A percentile compares a stretch with the other conserved stretches of the same genome.
Evolutionary conservation across 92 coral and sea anemone genomes (phyloP).

Genomic region (Palythoa grandis): DNA sequence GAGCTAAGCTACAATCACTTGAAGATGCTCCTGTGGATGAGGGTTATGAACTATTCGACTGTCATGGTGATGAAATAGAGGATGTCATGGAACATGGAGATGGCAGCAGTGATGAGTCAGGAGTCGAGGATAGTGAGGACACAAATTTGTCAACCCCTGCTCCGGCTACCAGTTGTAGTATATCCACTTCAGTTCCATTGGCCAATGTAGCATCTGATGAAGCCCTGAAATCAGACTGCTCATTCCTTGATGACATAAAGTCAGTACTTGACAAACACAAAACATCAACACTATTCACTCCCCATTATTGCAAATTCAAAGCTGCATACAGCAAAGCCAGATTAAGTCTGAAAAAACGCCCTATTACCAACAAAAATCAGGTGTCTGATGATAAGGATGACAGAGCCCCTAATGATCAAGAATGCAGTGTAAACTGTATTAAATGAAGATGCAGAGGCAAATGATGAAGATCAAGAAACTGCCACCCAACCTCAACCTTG

Average conservation of each 20-base stretch:
- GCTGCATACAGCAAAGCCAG: slow-evolving; percentile 6
- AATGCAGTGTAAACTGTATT: not conserved
- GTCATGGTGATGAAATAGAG: not conserved
- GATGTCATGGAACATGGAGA: not conserved
- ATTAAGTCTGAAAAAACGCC: not conserved
- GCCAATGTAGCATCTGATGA: slow-evolving; percentile 5
- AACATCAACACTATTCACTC: slow-evolving; percentile 9
- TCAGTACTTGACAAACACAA: slow-evolving; percentile 3
- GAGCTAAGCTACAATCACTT: too few relatives aligned
- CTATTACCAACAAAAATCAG: slow-evolving; percentile 2
- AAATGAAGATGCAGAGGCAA: slow-evolving; percentile 4
- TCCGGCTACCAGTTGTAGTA: not conserved
- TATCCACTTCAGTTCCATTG: slow-evolving; percentile 4
- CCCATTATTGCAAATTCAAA: slow-evolving; percentile 6
- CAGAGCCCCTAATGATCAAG: not conserved
- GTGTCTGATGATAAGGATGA: slow-evolving; percentile 5
- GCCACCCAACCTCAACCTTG: not conserved
- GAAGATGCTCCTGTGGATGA: not conserved
- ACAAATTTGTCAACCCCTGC: not conserved
- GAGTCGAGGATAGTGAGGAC: not conserved
- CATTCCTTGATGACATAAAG: slow-evolving; percentile 10
- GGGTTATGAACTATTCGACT: not conserved
- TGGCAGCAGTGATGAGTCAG: not conserved
- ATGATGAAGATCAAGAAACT: slow-evolving; percentile 9
- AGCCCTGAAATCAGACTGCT: not conserved